Base-by-base conservation (phyloP, 1,140 invertebrate species). In the Drosophila funebris region DNA sequence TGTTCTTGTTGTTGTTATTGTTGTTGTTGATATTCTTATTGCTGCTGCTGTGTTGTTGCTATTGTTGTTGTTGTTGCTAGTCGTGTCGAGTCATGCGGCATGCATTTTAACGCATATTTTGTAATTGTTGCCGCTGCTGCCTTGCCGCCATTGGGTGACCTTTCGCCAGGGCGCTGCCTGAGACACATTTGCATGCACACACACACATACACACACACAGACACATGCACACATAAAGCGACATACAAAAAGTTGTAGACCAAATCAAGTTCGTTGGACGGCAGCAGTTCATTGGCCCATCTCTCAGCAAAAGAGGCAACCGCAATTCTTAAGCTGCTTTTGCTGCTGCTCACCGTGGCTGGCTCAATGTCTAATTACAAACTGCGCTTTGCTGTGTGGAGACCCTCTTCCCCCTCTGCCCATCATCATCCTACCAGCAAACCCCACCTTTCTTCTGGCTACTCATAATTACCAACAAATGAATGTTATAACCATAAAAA, bases 71-170 rank as follows among this genome's bases (percentile, higher is more conserved):
- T 43, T 73, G 57, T 24, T 63, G 58, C 39, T 44, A 63, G 74
- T 80, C 80, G 82, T 85, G 78, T 85, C 81, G 81, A 85, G 83
- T 85, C 82, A 71, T 78, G 78, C 74, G 78, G 82, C 80, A 82
- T 85, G 82, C 82, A 85, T 85, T 85, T 85, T 85, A 85, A 85
- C 82, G 82, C 82, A 87, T 87, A 88, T 88, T 87, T 87, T 87
- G 83, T 88, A 87, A 87, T 87, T 87, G 83, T 83, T 88, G 83
- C 61, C 62, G 77, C 76, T 71, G 63, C 63, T 22, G 61, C 46
- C 39, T 53, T 67, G 78, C 41, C 46, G 50, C 57, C 64, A 57
- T 46, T 81, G 54, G 44, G 46, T 87, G 82, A 87, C 82, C 82
- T 87, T 87, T 87, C 72, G 64, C 77, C 83, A 53, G 68, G 75